Evolutionary conservation across 1,140 invertebrate genomes (phyloP).

Genomic region (Cyclargus thomasi): DNA sequence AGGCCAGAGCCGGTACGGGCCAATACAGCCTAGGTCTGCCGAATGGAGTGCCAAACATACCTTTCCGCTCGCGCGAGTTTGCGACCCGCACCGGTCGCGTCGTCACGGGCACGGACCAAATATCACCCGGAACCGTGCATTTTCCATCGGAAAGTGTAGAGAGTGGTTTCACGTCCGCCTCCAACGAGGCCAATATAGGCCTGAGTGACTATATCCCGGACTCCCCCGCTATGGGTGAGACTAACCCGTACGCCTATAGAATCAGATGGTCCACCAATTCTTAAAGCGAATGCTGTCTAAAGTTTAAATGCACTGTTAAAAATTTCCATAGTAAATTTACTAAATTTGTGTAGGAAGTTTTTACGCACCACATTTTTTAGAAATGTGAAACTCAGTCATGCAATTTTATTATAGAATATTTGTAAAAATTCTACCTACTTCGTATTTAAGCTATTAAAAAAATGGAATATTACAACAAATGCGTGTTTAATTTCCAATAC

Average conservation of each 20-base stretch:
- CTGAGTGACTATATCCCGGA: neutral
- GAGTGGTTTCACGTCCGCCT: neutral
- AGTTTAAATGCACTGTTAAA: no score
- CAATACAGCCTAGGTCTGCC: neutral
- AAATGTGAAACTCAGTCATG: no score
- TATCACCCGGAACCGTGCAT: neutral
- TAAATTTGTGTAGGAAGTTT: no score
- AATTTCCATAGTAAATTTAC: no score
- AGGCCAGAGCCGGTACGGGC: neutral
- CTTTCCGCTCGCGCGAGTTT: neutral
- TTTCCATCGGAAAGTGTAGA: neutral
- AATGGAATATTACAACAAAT: no score
- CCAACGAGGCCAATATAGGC: neutral
- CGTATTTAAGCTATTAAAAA: no score
- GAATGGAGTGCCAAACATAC: neutral
- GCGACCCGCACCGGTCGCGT: neutral
- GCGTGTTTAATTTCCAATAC: no score
- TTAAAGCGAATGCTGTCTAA: neutral
- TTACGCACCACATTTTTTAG: no score
- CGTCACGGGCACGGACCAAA: neutral
- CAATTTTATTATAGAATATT: no score
- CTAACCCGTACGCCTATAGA: neutral
- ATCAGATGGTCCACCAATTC: conserved; percentile 8
- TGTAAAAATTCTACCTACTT: no score
- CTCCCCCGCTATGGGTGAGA: neutral